Percentiles rank a stretch among this genome's conserved stretches.
Conservation (phyloP, 2,888 invertebrate species). For the Epistrophe grossulariae region DNA sequence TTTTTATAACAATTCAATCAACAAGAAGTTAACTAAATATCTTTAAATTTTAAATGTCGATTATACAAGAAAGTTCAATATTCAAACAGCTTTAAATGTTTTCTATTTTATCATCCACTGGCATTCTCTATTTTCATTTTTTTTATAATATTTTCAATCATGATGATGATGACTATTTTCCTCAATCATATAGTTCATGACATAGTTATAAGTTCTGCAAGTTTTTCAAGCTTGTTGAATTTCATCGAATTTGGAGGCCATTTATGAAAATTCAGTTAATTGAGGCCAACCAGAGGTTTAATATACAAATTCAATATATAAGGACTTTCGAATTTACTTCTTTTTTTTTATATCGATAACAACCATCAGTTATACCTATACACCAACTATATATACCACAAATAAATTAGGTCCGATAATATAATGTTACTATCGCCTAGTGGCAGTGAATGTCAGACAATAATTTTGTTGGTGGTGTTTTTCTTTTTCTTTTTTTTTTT, state of each 20-base stretch:
- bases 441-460: conserved; percentile 63
- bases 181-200: neutral
- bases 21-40: no score
- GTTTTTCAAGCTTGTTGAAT: conserved; percentile 22
- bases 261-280: conserved; percentile 60
- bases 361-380: neutral
- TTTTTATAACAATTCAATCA: no score
- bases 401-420: conserved; percentile 44
- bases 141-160: neutral
- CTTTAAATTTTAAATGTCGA: no score
- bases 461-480: conserved; percentile 36
- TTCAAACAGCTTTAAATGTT: neutral
- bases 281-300: conserved; percentile 55
- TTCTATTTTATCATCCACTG: neutral
- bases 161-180: neutral
- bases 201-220: neutral
- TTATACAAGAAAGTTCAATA: neutral
- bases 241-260: conserved; percentile 46
- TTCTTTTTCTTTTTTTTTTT: neutral
- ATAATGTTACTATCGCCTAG: conserved; percentile 20
- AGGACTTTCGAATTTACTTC: conserved; percentile 47
- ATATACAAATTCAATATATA: conserved; percentile 59
- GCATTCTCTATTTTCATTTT: neutral
- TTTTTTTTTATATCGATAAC: conserved; percentile 26
- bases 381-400: neutral